Evolutionary conservation across 1,140 invertebrate species (phyloP).

Genomic region (Heliothis subflexa): DNA sequence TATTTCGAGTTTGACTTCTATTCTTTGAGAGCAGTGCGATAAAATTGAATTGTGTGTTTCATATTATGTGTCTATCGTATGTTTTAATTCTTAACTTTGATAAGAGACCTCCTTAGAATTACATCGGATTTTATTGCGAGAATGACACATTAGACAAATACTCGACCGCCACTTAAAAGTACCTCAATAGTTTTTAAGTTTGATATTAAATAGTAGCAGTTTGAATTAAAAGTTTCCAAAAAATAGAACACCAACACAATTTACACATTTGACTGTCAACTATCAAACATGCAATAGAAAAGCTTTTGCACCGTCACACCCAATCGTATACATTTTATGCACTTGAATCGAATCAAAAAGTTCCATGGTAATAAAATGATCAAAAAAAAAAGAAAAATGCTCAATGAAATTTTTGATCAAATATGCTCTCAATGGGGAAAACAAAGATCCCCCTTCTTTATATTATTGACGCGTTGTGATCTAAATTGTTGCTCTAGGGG

Average conservation of each 20-base stretch:
- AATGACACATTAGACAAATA: no score
- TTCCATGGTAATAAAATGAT: slow-evolving; percentile 19
- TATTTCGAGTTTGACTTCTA: no score
- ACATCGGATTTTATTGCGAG: no score
- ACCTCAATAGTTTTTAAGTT: no score
- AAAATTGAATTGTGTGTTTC: no score
- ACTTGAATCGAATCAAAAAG: slow-evolving; percentile 39
- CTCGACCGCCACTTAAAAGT: no score
- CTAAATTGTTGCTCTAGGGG: slow-evolving; percentile 74
- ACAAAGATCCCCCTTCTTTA: slow-evolving; percentile 72
- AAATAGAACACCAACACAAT: neutral
- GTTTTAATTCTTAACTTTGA: no score
- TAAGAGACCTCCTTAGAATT: no score
- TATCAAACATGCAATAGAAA: neutral
- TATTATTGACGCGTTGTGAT: slow-evolving; percentile 75
- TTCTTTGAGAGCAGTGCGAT: no score
- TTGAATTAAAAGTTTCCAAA: no score
- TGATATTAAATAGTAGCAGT: no score
- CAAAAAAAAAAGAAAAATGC: slow-evolving; percentile 22
- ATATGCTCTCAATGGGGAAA: slow-evolving; percentile 62
- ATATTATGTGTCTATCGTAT: no score
- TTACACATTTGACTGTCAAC: neutral
- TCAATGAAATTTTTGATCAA: slow-evolving; percentile 56
- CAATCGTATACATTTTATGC: slow-evolving; percentile 25
- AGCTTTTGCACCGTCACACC: slow-evolving; percentile 16